Evolutionary conservation across 1,140 invertebrate species (phyloP), one percentile per base, ranked within the genome.

Genomic region (Bemisia tabaci): DNA sequence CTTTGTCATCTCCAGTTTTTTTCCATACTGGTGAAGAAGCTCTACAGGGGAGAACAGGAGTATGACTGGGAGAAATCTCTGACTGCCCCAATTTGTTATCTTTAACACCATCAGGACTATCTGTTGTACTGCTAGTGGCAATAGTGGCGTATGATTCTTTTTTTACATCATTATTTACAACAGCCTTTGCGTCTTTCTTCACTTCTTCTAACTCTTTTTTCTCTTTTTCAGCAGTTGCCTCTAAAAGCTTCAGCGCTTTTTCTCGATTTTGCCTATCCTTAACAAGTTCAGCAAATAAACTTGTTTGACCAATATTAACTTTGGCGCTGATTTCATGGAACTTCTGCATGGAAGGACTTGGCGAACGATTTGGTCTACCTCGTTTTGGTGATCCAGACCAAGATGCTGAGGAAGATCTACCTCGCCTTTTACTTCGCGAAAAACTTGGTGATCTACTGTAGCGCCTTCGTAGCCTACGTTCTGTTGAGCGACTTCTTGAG

Each of bases 201-300:
- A 70, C 69, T 17, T 67, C 70, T 23, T 82, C 81, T 67, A 81
- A 82, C 64, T 85, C 82, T 66, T 69, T 59, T 9, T 17, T 22
- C 25, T 22, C 33, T 12, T 69, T 69, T 5, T 58, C 59, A 27
- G 25, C 59, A 21, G 48, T 65, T 65, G 59, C 60, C 1, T 63
- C 64, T 26, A 69, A 67, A 65, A 62, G 26, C 27, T 87, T 85
- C 24, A 83, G 77, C 21, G 87, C 88, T 71, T 89, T 80, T 69
- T 88, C 86, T 1, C 88, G 79, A 78, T 90, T 91, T 68, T 90
- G 88, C 68, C 87, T 85, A 72, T 90, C 87, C 72, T 92, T 92
- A 0, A 93, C 89, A 22, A 94, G 79, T 75, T 94, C 90, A 1
- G 91, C 91, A 75, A 94, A 94, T 0, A 93, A 79, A 75, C 89